phyloP scores from a whole-genome alignment of 2,888 invertebrate genomes.

The Germaria angustata region DNA sequence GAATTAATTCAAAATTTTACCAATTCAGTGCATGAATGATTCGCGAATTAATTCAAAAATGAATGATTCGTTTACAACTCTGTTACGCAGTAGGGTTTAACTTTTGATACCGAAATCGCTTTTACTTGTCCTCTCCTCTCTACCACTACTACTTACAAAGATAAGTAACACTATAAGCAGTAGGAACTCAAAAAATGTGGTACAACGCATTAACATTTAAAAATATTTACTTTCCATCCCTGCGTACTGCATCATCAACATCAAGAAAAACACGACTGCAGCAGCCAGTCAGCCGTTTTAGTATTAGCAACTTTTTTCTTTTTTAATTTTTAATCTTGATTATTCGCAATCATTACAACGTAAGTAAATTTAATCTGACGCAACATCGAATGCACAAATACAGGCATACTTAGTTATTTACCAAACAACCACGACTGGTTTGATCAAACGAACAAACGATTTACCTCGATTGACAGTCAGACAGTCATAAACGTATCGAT shows the following conservation, averaged over 20 bases:
- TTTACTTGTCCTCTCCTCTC: too few species aligned
- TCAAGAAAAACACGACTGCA: slow-evolving; percentile 23
- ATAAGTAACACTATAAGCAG: too few species aligned
- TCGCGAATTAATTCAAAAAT: too few species aligned
- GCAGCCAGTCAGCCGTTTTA: slow-evolving; percentile 31
- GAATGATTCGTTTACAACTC: too few species aligned
- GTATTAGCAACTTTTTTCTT: slow-evolving; percentile 40
- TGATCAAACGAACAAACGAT: slow-evolving; percentile 14
- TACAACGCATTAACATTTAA: neutral
- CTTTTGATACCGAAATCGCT: too few species aligned
- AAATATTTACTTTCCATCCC: neutral
- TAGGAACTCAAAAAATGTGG: too few species aligned
- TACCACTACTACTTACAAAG: too few species aligned
- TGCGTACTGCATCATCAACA: slow-evolving; percentile 11
- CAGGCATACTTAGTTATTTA: neutral
- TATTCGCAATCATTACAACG: slow-evolving; percentile 59
- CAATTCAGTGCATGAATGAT: too few species aligned
- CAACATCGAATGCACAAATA: slow-evolving; percentile 47
- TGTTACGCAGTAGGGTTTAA: too few species aligned
- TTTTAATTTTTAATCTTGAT: slow-evolving; percentile 63
- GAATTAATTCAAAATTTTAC: too few species aligned
- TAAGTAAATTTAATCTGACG: slow-evolving; percentile 61
- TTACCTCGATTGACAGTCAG: slow-evolving; percentile 23
- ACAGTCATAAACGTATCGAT: neutral
- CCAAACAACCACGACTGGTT: slow-evolving; percentile 38